Evolutionary conservation across 2,797 vertebrate genomes (phyloP), one percentile per base, ranked within the genome.

Genomic region (Muscicapa striata): DNA sequence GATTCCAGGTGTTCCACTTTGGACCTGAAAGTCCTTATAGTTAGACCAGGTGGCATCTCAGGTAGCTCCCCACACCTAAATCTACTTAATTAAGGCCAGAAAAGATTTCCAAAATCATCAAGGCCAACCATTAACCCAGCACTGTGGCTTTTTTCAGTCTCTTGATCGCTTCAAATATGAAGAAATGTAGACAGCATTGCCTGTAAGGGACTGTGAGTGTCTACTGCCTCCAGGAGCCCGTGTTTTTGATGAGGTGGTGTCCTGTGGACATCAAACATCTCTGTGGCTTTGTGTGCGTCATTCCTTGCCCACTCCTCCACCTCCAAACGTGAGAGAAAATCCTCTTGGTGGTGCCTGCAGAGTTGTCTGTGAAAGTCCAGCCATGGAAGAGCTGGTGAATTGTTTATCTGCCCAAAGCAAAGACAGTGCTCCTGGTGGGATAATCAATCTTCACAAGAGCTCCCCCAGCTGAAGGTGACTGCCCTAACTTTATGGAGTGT

Each of bases 241-340:
- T 48, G 36, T 78, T 87, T 38, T 13, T n/a, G 21, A 3, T 81
- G 32, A 69, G 34, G 5, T n/a, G 15, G 8, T 32, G 26, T 84
- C 32, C 70, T 0, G 0, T 66, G 70, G 38, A 14, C 41, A 29
- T 41, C 36, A 43, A 9, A 34, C 17, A 16, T 30, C 46, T 46
- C 12, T 1, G 4, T 73, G 48, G 14, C n/a, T 68, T 38, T 68
- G 16, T 2, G 0, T 9, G 26, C 0, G 0, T 51, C 23, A 22
- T 66, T 76, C 38, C 61, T 79, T 30, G 10, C 1, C 10, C 32
- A 19, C 3, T 70, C 1, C 4, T 82, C 45, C 17, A 17, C 24
- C n/a, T 80, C 40, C 58, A 68, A 38, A 80, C 0, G 0, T 55
- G n/a, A n/a, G 43, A 66, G 46, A 78, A 89, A 70, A 69, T 69